phyloP scores from a whole-genome alignment of 2,888 invertebrate species.

The Drosophila differens region DNA sequence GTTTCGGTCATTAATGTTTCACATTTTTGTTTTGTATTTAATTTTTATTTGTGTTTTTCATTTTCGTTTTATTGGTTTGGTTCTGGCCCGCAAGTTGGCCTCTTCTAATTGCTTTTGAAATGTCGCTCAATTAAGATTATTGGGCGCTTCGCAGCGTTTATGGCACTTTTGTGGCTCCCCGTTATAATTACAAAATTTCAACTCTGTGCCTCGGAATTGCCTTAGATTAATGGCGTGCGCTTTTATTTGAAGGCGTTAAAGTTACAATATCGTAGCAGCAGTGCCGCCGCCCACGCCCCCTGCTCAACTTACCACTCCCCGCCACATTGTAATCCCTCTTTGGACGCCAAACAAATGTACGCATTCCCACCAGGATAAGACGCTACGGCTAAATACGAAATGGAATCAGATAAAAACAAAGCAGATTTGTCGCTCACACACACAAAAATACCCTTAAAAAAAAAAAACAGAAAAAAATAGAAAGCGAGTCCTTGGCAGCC shows the following conservation, averaged over 20 bases:
- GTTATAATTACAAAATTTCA: slow-evolving; percentile 79
- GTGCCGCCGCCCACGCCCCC: not conserved
- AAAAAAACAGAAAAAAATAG: slow-evolving; percentile 26
- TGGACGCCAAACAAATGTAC: slow-evolving; percentile 71
- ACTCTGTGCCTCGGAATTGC: slow-evolving; percentile 50
- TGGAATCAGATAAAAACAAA: slow-evolving; percentile 81
- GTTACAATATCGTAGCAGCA: slow-evolving; percentile 42
- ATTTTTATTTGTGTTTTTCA: slow-evolving; percentile 32
- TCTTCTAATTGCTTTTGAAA: slow-evolving; percentile 71
- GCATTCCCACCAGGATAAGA: slow-evolving; percentile 80
- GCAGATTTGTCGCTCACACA: slow-evolving; percentile 75
- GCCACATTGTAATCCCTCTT: slow-evolving; percentile 67
- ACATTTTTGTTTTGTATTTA: slow-evolving; percentile 31
- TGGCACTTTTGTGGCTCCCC: slow-evolving; percentile 83
- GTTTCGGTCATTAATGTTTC: slow-evolving; percentile 60
- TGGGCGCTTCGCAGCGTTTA: slow-evolving; percentile 82
- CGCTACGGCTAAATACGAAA: slow-evolving; percentile 70
- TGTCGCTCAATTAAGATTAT: slow-evolving; percentile 84
- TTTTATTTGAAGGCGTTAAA: slow-evolving; percentile 59
- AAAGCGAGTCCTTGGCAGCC: slow-evolving; percentile 52
- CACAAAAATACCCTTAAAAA: slow-evolving; percentile 24
- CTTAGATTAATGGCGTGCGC: slow-evolving; percentile 57
- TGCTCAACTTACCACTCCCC: not conserved
- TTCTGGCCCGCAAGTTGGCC: slow-evolving; percentile 25
- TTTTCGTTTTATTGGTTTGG: slow-evolving; percentile 35